Conservation (phyloP, 2,113 vertebrate species). For the Dolichallabes microphthalmus region DNA sequence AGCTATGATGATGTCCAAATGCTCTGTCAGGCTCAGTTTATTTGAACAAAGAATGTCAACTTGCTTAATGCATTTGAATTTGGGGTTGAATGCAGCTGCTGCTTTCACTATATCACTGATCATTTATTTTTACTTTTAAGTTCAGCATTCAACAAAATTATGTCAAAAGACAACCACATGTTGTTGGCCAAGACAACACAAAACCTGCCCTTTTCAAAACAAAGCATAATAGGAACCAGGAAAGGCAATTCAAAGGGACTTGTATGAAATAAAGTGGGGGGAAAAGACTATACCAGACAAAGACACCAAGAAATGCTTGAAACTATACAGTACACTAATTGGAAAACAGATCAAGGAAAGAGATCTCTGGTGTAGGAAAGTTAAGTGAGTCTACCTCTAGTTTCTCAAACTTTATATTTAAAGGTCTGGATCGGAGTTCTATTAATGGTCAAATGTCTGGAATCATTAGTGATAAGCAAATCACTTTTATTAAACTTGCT, state of each 20-base stretch:
- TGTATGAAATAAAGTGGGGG: not conserved
- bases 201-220: not conserved
- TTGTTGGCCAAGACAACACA: not conserved
- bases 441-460: no score
- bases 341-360: not conserved
- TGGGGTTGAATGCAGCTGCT: not conserved
- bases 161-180: not conserved
- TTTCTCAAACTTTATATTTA: no score
- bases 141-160: not conserved
- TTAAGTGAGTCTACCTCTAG: not conserved
- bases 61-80: not conserved
- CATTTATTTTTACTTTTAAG: not conserved
- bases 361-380: not conserved
- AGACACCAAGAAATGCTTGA: not conserved
- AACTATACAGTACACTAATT: not conserved
- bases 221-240: not conserved
- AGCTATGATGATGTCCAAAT: conserved; percentile 24
- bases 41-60: not conserved
- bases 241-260: not conserved
- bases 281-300: not conserved
- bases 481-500: no score
- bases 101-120: not conserved
- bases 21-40: conserved; percentile 1
- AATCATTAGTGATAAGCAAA: no score
- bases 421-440: no score